These are phyloP conservation scores for Hydractinia symbiolongicarpus DNA, from an alignment of 30 jellyfish, hydroid and myxozoan species.

Conservation along the genomic window DNA sequence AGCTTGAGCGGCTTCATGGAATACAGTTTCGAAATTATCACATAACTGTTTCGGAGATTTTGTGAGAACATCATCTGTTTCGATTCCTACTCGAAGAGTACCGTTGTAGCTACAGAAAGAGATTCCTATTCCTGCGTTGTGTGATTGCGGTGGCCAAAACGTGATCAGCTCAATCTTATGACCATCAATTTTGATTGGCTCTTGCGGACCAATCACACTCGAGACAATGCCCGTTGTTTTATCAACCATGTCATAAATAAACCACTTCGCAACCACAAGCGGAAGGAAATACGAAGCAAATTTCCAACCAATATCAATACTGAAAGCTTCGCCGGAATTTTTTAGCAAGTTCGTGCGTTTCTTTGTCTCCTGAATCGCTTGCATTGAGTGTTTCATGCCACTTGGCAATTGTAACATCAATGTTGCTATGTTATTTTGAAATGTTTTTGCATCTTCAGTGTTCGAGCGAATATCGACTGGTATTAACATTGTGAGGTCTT, in stretches of 20 bases:
- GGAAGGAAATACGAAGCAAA: slow-evolving; percentile 50
- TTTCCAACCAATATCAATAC: slow-evolving; percentile 37
- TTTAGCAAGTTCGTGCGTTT: slow-evolving; percentile 43
- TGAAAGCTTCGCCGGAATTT: slow-evolving; percentile 74
- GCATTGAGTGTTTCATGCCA: slow-evolving; percentile 17
- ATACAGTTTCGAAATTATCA: neutral
- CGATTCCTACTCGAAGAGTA: slow-evolving; percentile 51
- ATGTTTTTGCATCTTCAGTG: slow-evolving; percentile 46
- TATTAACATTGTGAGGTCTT: slow-evolving; percentile 36
- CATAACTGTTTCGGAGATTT: slow-evolving; percentile 42
- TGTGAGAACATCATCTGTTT: slow-evolving; percentile 42
- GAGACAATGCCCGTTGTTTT: slow-evolving; percentile 72
- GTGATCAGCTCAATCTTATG: slow-evolving; percentile 42
- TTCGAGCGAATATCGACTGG: slow-evolving; percentile 66
- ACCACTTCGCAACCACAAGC: slow-evolving; percentile 28
- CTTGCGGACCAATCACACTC: slow-evolving; percentile 78
- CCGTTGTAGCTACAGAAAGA: slow-evolving; percentile 56
- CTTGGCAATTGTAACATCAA: slow-evolving; percentile 48
- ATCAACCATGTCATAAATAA: slow-evolving; percentile 47
- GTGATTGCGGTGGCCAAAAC: slow-evolving; percentile 91
- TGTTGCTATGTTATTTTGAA: slow-evolving; percentile 50
- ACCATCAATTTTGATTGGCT: slow-evolving; percentile 37
- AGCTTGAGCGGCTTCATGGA: neutral
- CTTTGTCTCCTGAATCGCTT: slow-evolving; percentile 40
- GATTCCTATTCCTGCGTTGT: slow-evolving; percentile 62